phyloP scores from a whole-genome alignment of 2,888 invertebrate species.

The Watsonalla cultraria region DNA sequence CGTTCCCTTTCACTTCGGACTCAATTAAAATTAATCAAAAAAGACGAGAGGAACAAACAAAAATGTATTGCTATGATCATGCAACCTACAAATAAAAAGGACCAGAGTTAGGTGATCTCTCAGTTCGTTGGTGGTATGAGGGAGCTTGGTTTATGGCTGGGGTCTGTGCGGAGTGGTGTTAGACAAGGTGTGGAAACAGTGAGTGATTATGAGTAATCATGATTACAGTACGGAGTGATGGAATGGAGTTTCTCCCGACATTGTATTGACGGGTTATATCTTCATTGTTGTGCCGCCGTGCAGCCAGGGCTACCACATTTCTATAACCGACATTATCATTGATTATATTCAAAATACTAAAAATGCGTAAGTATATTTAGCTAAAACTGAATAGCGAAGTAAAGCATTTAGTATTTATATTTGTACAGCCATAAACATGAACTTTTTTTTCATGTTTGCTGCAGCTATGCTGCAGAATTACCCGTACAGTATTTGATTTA shows the following conservation, averaged over 20 bases:
- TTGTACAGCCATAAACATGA: no score
- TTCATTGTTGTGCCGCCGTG: conserved; percentile 25
- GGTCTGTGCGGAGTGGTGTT: conserved; percentile 28
- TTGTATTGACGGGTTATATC: conserved; percentile 24
- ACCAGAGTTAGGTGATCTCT: background rate
- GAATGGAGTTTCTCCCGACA: conserved; percentile 27
- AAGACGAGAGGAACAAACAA: conserved; percentile 27
- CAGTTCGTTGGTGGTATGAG: background rate
- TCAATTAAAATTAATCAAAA: conserved; percentile 50
- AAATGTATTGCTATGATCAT: conserved; percentile 8
- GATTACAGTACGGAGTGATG: conserved; percentile 23
- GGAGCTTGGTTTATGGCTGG: conserved; percentile 4
- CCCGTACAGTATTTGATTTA: no score
- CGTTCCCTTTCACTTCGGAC: conserved; percentile 44
- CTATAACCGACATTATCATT: background rate
- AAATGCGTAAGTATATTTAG: no score
- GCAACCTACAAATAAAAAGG: conserved; percentile 2
- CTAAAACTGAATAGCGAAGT: no score
- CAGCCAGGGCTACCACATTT: background rate
- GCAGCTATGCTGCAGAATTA: no score
- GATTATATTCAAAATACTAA: background rate
- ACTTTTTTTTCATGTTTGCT: no score
- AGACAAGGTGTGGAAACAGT: conserved; percentile 42
- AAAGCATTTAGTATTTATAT: no score
- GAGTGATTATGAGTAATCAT: conserved; percentile 49